Conservation (phyloP, 2,797 vertebrate species). For the Corythornis leucogaster region DNA sequence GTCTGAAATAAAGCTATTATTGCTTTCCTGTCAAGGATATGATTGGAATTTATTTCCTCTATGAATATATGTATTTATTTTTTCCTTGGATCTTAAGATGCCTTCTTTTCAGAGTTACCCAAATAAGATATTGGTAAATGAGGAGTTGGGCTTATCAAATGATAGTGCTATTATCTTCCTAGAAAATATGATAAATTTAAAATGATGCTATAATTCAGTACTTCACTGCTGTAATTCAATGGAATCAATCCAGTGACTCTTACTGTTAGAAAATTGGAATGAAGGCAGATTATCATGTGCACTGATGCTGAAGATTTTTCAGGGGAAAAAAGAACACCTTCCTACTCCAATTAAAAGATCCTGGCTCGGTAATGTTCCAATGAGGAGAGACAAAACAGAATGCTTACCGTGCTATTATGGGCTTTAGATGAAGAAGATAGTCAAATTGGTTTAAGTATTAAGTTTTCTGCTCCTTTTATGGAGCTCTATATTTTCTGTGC, state of each 20-base stretch:
- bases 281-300: constrained; percentile 34
- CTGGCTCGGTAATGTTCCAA: background rate
- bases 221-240: constrained; percentile 27
- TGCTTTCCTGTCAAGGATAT: background rate
- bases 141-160: background rate
- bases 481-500: background rate
- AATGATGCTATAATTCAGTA: constrained; percentile 38
- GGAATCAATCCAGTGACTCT: constrained; percentile 52
- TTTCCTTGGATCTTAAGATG: background rate
- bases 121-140: constrained; percentile 34
- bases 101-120: background rate
- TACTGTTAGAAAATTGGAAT: constrained; percentile 32
- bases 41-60: background rate
- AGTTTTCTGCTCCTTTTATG: background rate
- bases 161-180: constrained; percentile 11
- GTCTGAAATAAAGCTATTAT: background rate
- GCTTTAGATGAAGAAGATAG: background rate
- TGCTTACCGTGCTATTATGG: background rate
- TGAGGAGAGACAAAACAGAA: background rate
- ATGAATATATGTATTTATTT: background rate
- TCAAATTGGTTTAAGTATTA: background rate
- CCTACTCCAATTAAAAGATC: background rate
- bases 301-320: background rate
- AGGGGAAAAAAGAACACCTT: background rate
- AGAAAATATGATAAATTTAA: constrained; percentile 45